These are phyloP conservation scores for Ceyx melanurus DNA, from an alignment of 2,113 vertebrate genomes.

Conservation along the genomic window DNA sequence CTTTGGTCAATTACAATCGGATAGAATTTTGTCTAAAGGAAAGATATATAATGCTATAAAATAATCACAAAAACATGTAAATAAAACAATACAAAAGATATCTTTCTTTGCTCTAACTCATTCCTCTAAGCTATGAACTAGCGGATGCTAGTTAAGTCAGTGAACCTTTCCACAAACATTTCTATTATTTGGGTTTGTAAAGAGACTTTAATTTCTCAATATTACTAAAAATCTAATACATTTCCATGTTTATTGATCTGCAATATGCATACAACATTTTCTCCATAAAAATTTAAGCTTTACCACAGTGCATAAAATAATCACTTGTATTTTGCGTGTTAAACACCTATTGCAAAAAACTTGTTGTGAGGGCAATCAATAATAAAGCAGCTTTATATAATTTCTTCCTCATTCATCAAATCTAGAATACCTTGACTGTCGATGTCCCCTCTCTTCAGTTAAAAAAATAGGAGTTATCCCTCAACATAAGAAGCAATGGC, in stretches of 20 bases:
- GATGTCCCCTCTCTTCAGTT: background rate
- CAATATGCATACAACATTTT: background rate
- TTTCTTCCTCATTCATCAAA: background rate
- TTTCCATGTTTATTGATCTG: background rate
- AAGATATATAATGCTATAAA: background rate
- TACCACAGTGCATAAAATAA: background rate
- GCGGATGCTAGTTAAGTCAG: background rate
- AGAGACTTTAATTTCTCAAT: background rate
- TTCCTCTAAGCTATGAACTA: slow-evolving; percentile 1
- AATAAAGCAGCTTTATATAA: background rate
- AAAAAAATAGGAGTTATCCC: background rate
- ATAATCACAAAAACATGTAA: background rate
- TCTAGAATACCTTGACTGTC: background rate
- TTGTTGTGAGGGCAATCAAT: background rate
- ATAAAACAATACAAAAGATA: background rate
- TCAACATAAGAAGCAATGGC: background rate
- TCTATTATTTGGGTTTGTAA: background rate
- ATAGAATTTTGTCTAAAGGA: background rate
- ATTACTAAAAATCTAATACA: background rate
- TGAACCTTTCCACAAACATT: background rate
- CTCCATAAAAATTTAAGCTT: background rate
- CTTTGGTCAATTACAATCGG: background rate
- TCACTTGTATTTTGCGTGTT: background rate
- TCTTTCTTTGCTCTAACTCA: background rate
- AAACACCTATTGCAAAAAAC: background rate